These are phyloP conservation scores for Menidia beryllina DNA, from an alignment of 2,113 vertebrate genomes.

Conservation along the genomic window DNA sequence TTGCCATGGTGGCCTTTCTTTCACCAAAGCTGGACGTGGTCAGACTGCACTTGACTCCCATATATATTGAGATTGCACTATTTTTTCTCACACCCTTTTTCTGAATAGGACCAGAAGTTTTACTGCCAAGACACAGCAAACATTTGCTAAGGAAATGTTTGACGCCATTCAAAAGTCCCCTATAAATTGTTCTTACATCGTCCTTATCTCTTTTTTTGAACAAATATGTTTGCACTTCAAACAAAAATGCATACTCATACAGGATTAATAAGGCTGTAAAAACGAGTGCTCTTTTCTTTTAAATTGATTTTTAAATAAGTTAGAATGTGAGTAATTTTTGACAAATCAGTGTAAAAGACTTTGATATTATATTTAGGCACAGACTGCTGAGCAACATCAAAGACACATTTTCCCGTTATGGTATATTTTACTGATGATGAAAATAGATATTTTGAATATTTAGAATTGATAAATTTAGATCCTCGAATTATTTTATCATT, in stretches of 20 bases:
- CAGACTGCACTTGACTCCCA: background rate
- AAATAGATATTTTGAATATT: no score
- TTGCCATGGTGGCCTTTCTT: slow-evolving; percentile 32
- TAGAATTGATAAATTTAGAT: no score
- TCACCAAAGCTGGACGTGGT: slow-evolving; percentile 30
- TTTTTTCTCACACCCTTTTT: slow-evolving; percentile 40
- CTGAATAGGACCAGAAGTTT: slow-evolving; percentile 20
- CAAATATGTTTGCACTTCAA: slow-evolving; percentile 41
- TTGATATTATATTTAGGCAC: background rate
- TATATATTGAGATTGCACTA: slow-evolving; percentile 61
- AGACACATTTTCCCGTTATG: background rate
- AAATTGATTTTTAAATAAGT: background rate
- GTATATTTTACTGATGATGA: background rate
- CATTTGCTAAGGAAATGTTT: slow-evolving; percentile 43
- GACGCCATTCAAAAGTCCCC: slow-evolving; percentile 46
- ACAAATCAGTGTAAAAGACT: background rate
- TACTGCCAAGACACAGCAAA: slow-evolving; percentile 59
- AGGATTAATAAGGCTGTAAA: slow-evolving; percentile 17
- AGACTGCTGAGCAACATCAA: background rate
- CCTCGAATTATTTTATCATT: no score
- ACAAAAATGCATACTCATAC: background rate
- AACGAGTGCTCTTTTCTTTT: background rate
- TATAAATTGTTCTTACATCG: slow-evolving; percentile 34
- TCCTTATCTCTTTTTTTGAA: slow-evolving; percentile 41
- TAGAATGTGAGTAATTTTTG: background rate